Percentiles rank a stretch among this genome's conserved stretches.
These are phyloP conservation scores for Acrobasis suavella DNA, from an alignment of 2,888 invertebrate species.

Conservation along the genomic window DNA sequence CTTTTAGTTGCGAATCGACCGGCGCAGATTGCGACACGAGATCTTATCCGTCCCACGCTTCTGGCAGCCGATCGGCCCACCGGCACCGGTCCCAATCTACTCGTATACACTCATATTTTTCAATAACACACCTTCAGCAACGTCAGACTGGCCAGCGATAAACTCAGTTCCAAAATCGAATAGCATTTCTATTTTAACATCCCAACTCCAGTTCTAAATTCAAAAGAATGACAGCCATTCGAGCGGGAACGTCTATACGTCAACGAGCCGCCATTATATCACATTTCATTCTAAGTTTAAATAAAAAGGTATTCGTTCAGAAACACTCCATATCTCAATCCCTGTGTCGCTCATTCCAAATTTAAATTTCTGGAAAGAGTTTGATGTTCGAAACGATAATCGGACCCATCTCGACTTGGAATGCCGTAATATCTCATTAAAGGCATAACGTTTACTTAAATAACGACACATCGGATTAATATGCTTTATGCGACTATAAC, in stretches of 20 bases:
- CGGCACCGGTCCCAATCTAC: constrained; percentile 41
- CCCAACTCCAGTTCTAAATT: constrained; percentile 39
- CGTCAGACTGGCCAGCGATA: constrained; percentile 15
- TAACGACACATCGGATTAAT: constrained; percentile 31
- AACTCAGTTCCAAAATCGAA: constrained; percentile 25
- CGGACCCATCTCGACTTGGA: constrained; percentile 62
- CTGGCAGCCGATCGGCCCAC: constrained; percentile 53
- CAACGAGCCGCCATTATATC: constrained; percentile 62
- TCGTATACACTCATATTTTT: constrained; percentile 56
- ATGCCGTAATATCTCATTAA: constrained; percentile 77
- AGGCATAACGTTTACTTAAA: constrained; percentile 47
- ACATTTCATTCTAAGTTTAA: constrained; percentile 71
- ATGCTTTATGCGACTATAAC: constrained; percentile 46
- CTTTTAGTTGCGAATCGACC: constrained; percentile 55
- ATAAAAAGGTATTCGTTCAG: constrained; percentile 65
- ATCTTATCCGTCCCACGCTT: constrained; percentile 63
- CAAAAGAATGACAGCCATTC: constrained; percentile 42
- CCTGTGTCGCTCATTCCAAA: constrained; percentile 64
- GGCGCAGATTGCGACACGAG: constrained; percentile 57
- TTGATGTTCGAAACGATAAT: constrained; percentile 74
- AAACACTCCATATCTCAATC: constrained; percentile 73
- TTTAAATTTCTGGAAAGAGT: constrained; percentile 78
- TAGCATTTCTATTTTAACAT: constrained; percentile 29
- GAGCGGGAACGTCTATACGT: constrained; percentile 54
- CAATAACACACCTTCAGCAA: constrained; percentile 40